Base-by-base conservation (phyloP, 2,888 invertebrate genomes). In the Sympetrum striolatum region DNA sequence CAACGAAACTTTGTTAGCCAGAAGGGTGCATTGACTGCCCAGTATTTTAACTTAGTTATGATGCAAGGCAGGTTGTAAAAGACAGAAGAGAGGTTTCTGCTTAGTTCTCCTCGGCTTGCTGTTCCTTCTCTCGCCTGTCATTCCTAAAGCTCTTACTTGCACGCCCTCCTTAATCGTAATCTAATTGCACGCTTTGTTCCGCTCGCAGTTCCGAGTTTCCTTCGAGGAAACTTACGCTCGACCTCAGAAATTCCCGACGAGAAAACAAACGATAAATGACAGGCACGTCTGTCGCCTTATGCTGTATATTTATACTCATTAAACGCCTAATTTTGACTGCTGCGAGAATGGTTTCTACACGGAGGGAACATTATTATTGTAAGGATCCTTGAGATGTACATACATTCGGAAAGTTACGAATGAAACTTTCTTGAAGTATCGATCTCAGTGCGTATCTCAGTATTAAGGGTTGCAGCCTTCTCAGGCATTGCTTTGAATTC, bases 81-180 rank as follows among this genome's bases (percentile, higher is more conserved):
- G 53, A 48, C 58, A 64, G 60, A 86, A 60, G 39, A 86, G 60
- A 60, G 31, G 86, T 86, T 86, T 86, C 86, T 37, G 35, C 64
- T 73, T 31, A 73, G 73, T 31, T 31, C 31, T 37, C 86, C 86
- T 60, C 53, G 31, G 58, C 35, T 22, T 18, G n/a, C 35, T 58
- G 58, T 31, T 35, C 82, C 18, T 5, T 53, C 82, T 35, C 58
- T 31, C 35, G 44, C 35, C 37, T 44, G 86, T 86, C 86, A 86
- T 86, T 64, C 86, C 86, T 86, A 37, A 22, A 64, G 60, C 58
- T 35, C 35, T 86, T 60, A 86, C 35, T 86, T 64, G 86, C 86
- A 60, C 86, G 60, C 60, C 60, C 60, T 86, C 86, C 86, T 60
- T 86, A 86, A 86, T 86, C 86, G 86, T 86, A 60, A 86, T 86